Evolutionary conservation across 2,797 vertebrate genomes (phyloP).

Genomic region (Simalia tracyae): DNA sequence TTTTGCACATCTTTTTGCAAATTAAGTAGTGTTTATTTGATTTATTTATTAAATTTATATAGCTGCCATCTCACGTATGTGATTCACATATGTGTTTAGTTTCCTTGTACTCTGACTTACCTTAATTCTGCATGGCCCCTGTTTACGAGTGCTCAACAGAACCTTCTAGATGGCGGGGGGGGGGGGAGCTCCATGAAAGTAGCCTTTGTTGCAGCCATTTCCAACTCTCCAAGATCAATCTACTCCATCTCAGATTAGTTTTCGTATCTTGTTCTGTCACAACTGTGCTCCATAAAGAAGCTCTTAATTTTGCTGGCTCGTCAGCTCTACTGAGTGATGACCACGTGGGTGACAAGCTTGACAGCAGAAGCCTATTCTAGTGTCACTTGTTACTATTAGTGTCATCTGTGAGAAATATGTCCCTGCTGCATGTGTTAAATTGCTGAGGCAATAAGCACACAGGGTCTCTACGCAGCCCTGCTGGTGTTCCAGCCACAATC

Average conservation of each 20-base stretch:
- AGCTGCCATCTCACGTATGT: not conserved
- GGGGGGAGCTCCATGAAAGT: too few species aligned
- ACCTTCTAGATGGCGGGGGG: not conserved
- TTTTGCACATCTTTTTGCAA: not conserved
- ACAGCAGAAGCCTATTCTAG: constrained; percentile 34
- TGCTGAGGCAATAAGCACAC: not conserved
- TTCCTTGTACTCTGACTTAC: not conserved
- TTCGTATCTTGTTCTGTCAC: constrained; percentile 22
- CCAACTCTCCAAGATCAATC: not conserved
- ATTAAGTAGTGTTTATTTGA: not conserved
- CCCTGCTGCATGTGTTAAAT: not conserved
- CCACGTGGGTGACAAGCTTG: constrained; percentile 22
- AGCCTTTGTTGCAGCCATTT: not conserved
- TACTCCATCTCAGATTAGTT: constrained; percentile 18
- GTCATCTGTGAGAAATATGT: constrained; percentile 15
- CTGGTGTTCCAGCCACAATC: not conserved
- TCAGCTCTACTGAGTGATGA: constrained; percentile 23
- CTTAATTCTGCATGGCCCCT: not conserved
- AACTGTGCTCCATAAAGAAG: constrained; percentile 17
- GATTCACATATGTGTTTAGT: constrained; percentile 2
- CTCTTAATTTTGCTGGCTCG: constrained; percentile 12
- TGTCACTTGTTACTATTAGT: constrained; percentile 23
- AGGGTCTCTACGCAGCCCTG: not conserved
- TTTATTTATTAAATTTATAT: not conserved
- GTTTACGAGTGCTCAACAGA: not conserved